A percentile compares a stretch with the other conserved stretches of the same genome.
These are phyloP conservation scores for Anguilla anguilla DNA, from an alignment of 2,797 vertebrate species.

Conservation along the genomic window DNA sequence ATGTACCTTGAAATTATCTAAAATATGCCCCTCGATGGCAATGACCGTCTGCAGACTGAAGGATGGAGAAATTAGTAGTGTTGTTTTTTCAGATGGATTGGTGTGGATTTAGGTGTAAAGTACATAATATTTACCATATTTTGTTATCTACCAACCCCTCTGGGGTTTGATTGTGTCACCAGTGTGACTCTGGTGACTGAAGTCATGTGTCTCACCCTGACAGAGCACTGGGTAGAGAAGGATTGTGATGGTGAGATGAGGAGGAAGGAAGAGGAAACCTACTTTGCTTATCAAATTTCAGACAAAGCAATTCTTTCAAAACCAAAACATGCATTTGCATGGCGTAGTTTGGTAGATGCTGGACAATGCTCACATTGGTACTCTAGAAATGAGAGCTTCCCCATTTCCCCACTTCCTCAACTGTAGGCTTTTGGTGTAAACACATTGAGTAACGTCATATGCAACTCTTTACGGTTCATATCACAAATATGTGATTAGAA, in stretches of 20 bases:
- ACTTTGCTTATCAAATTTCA: slow-evolving; percentile 38
- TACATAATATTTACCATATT: neutral
- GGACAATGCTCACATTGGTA: slow-evolving; percentile 19
- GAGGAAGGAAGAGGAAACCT: slow-evolving; percentile 5
- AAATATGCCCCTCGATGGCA: slow-evolving; percentile 84
- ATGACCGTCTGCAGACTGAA: slow-evolving; percentile 95
- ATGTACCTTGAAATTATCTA: neutral
- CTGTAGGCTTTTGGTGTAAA: neutral
- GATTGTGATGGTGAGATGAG: neutral
- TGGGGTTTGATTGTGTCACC: neutral
- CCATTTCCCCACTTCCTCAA: neutral
- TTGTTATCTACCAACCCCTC: neutral
- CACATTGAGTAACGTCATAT: neutral
- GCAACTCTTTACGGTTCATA: too few relatives aligned
- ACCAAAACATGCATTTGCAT: slow-evolving; percentile 36
- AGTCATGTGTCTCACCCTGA: neutral
- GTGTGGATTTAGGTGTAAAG: neutral
- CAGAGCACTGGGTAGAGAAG: neutral
- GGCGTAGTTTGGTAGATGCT: slow-evolving; percentile 24
- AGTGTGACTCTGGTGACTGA: too few relatives aligned
- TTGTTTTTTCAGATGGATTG: neutral
- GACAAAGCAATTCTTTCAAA: slow-evolving; percentile 20
- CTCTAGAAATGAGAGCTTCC: neutral
- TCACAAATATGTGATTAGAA: too few relatives aligned
- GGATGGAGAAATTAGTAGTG: slow-evolving; percentile 45